Base-by-base conservation (phyloP, 1,140 invertebrate species). In the fruit fly (Drosophila melanogaster) region DNA sequence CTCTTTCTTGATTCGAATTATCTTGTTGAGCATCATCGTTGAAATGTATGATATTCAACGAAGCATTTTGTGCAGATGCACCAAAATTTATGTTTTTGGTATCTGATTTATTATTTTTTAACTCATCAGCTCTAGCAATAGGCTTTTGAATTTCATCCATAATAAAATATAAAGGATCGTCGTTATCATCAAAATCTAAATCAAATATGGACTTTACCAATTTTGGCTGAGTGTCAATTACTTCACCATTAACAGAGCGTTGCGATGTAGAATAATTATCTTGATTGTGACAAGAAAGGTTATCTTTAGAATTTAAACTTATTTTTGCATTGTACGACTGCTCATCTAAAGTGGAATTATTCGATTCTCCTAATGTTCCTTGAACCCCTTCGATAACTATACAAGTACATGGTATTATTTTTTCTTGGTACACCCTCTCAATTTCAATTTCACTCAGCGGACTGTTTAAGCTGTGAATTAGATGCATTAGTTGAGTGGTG, bases 381-480 rank as follows among this genome's bases (percentile, higher is more conserved):
- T 17, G 47, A 22, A 41, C 24, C 33, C 77, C 71, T 38, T 90
- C 81, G n/a, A 78, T 17, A 51, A 90, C 57, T 17, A 67, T 44
- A 43, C 91, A 92, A 15, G 90, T 90, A 59, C 91, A 92, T 26
- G 85, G 85, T 46, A 91, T 73, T 17, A 89, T 64, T 71, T 80
- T 53, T 24, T 65, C 22, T 43, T 51, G 46, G 46, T 90, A 89
- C 14, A 70, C 22, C 37, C 51, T 47, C 24, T 91, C 90, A 30
- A 62, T 65, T 11, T 89, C 84, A 10, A 14, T 19, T 2, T 73
- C 50, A 51, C 46, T 80, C 19, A 64, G 19, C 1, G 83, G 83
- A 12, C 56, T 77, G 8, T 46, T 67, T 6, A 87, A 46, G 33
- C 76, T 79, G 46, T 81, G 59, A 43, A 89, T 30, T 0, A 87